These are phyloP conservation scores for Eupithecia inturbata DNA, from an alignment of 2,888 invertebrate genomes.

Conservation along the genomic window DNA sequence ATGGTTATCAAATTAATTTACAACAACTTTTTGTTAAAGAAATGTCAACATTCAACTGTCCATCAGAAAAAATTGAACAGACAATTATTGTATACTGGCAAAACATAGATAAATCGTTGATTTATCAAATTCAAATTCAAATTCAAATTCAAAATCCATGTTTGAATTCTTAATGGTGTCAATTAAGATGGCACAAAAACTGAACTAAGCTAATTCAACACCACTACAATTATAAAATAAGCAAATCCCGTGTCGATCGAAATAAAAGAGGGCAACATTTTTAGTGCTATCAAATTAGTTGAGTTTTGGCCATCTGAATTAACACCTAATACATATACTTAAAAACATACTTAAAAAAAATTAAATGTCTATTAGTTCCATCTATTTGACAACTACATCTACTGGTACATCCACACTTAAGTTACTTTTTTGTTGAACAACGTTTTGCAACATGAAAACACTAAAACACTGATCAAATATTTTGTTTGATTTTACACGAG, in stretches of 20 bases:
- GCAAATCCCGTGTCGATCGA: background rate
- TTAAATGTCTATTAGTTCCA: background rate
- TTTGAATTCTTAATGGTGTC: background rate
- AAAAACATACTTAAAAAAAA: no score
- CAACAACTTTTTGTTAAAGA: no score
- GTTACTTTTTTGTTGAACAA: background rate
- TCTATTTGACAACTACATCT: background rate
- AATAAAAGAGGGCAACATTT: background rate
- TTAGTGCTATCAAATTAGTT: background rate
- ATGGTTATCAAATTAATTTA: background rate
- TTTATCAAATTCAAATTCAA: no score
- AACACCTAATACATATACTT: background rate
- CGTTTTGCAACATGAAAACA: background rate
- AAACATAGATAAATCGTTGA: background rate
- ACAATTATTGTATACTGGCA: background rate
- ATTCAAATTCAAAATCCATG: no score
- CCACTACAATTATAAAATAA: no score
- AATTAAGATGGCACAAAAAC: background rate
- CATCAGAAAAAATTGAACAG: background rate
- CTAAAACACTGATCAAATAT: no score
- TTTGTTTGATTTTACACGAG: no score
- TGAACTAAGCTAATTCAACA: background rate
- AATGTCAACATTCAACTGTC: background rate
- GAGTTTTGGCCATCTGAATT: background rate
- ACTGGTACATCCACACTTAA: background rate